These are phyloP conservation scores for Hippotragus niger DNA, from an alignment of 2,113 vertebrate genomes.

Conservation along the genomic window DNA sequence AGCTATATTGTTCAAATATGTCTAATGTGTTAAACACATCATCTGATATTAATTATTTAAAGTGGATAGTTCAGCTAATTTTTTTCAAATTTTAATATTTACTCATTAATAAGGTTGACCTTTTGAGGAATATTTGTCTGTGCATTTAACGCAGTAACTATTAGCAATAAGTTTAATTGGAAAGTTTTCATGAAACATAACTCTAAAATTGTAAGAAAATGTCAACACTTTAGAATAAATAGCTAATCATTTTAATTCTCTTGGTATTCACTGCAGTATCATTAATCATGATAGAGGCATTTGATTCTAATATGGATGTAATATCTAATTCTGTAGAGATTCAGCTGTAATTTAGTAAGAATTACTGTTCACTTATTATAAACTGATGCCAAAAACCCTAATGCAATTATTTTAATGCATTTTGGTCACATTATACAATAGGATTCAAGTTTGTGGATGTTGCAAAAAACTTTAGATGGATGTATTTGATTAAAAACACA, in stretches of 20 bases:
- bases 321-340: constrained; percentile 71
- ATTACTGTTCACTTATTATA: constrained; percentile 76
- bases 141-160: constrained; percentile 60
- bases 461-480: constrained; percentile 69
- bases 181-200: constrained; percentile 53
- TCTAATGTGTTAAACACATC: constrained; percentile 37
- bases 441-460: constrained; percentile 53
- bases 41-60: constrained; percentile 59
- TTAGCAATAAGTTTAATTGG: constrained; percentile 26
- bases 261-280: constrained; percentile 57
- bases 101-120: constrained; percentile 40
- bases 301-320: constrained; percentile 70
- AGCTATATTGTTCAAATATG: constrained; percentile 64
- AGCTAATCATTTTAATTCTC: constrained; percentile 71
- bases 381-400: constrained; percentile 65
- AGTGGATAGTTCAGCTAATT: not conserved
- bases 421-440: constrained; percentile 54
- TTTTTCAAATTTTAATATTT: constrained; percentile 28
- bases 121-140: constrained; percentile 45
- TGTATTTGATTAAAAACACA: constrained; percentile 67
- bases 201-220: constrained; percentile 42
- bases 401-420: constrained; percentile 70
- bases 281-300: constrained; percentile 73
- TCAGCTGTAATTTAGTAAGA: constrained; percentile 75
- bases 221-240: constrained; percentile 54